phyloP scores from a whole-genome alignment of 1,140 invertebrate genomes.

The Amyelois transitella region DNA sequence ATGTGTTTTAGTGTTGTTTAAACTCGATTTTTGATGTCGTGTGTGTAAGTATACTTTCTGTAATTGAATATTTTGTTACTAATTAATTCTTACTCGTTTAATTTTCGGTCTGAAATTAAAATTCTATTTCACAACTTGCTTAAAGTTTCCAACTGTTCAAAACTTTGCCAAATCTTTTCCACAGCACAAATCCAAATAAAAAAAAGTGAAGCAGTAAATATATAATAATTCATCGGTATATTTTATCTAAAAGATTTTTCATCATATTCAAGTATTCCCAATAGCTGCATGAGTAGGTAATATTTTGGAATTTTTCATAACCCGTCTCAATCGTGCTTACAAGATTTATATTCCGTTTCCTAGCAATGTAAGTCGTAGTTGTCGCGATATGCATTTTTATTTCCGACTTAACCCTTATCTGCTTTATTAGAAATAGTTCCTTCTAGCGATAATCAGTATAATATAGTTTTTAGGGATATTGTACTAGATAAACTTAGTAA shows the following conservation, averaged over 20 bases:
- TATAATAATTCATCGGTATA: too few relatives aligned
- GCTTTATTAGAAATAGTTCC: not conserved
- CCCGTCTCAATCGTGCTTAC: not conserved
- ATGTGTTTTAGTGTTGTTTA: conserved; percentile 7
- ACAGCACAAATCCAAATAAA: too few relatives aligned
- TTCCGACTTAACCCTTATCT: not conserved
- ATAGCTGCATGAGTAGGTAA: too few relatives aligned
- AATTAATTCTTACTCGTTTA: not conserved
- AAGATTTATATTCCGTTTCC: not conserved
- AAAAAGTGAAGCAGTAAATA: too few relatives aligned
- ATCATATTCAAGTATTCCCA: too few relatives aligned
- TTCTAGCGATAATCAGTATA: not conserved
- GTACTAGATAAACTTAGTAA: too few relatives aligned
- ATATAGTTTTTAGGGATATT: not conserved
- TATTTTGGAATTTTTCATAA: not conserved
- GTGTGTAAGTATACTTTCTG: not conserved
- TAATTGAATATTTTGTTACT: not conserved
- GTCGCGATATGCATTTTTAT: not conserved
- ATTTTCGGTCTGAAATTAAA: too few relatives aligned
- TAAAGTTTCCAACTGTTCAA: too few relatives aligned
- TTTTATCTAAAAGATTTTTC: too few relatives aligned
- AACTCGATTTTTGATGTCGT: not conserved
- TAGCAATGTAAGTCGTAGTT: not conserved
- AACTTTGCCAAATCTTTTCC: too few relatives aligned
- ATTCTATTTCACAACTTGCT: too few relatives aligned